These are phyloP conservation scores for Corythaixoides concolor DNA, from an alignment of 2,113 vertebrate genomes.

Conservation along the genomic window DNA sequence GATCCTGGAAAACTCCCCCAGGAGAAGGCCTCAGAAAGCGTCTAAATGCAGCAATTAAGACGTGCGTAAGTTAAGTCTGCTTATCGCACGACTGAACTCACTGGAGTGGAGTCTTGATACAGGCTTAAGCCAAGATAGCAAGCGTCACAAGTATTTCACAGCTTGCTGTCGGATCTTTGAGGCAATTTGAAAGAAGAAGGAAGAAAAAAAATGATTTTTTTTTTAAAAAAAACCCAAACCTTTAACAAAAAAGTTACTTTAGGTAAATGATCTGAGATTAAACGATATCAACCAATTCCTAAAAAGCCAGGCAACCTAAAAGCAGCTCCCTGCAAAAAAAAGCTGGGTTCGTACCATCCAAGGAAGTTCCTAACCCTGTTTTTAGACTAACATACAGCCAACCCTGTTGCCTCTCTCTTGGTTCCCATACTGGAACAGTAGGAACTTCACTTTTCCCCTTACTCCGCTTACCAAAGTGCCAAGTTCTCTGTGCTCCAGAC, in stretches of 20 bases:
- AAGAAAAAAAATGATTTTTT: neutral
- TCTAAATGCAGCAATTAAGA: neutral
- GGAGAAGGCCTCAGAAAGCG: neutral
- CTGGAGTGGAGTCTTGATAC: neutral
- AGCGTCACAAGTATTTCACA: slow-evolving; percentile 20
- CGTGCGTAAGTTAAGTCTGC: neutral
- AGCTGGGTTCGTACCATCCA: neutral
- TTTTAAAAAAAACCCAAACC: too few species aligned
- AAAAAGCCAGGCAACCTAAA: neutral
- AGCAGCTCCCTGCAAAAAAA: neutral
- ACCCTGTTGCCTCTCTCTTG: neutral
- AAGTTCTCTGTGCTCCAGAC: neutral
- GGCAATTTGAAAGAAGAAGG: neutral
- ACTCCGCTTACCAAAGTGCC: neutral
- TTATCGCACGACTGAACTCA: neutral
- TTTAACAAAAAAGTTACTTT: neutral
- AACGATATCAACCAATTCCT: neutral
- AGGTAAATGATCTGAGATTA: neutral
- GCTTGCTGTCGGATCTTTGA: neutral
- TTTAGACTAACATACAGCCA: neutral
- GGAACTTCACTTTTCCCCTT: neutral
- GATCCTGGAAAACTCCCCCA: neutral
- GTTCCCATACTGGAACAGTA: neutral
- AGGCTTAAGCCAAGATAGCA: neutral
- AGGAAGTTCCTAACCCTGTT: neutral